A percentile compares a stretch with the other conserved stretches of the same genome.
Evolutionary conservation across 2,888 invertebrate genomes (phyloP).

Genomic region (Orthosia cruda): DNA sequence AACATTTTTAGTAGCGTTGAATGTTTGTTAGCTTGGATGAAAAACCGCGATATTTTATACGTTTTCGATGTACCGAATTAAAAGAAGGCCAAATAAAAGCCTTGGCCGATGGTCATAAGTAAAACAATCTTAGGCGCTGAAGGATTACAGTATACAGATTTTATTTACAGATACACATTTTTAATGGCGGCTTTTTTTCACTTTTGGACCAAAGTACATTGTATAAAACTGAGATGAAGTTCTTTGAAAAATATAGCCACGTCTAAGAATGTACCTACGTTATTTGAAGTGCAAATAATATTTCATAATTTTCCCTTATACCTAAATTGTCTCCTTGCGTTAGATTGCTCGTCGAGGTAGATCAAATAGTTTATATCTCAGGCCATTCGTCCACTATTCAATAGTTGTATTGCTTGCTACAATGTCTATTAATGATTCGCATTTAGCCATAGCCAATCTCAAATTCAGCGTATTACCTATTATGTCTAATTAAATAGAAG

Average conservation of each 20-base stretch:
- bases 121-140: background rate
- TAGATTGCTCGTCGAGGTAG: conserved; percentile 67
- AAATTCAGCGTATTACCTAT: conserved; percentile 50
- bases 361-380: conserved; percentile 54
- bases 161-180: too few relatives aligned
- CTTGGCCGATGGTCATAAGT: background rate
- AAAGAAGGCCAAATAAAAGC: background rate
- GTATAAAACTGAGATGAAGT: background rate
- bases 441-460: conserved; percentile 32
- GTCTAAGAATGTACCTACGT: conserved; percentile 28
- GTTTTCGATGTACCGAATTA: background rate
- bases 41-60: background rate
- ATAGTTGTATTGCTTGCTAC: conserved; percentile 46
- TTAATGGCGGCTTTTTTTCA: background rate
- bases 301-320: conserved; percentile 41
- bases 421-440: conserved; percentile 34
- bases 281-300: conserved; percentile 60
- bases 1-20: background rate
- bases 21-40: background rate
- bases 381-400: conserved; percentile 57
- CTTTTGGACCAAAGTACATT: too few relatives aligned
- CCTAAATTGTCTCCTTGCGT: conserved; percentile 52
- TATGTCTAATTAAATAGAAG: conserved; percentile 57
- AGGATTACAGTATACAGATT: too few relatives aligned
- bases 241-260: conserved; percentile 20